Evolutionary conservation across 2,888 invertebrate species (phyloP), one percentile per base, ranked within the genome.

Genomic region (Artemia sp.): DNA sequence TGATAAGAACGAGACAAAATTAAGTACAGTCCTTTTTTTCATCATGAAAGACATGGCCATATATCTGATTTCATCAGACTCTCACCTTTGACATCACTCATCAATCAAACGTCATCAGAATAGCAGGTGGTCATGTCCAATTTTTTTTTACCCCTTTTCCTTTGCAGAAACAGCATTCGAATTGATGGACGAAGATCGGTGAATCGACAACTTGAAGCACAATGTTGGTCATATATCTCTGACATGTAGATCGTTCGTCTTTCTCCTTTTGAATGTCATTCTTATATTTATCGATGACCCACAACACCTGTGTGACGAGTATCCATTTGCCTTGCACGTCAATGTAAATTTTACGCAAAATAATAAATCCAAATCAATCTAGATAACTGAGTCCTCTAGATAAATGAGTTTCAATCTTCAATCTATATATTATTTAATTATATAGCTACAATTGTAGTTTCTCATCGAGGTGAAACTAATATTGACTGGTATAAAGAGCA

Each of bases 81-180:
- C 24, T 58, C 64, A 58, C 64, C 64, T 58, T 58, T 58, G 24
- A 24, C 64, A 58, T 58, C 64, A 58, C 11, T 58, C 64, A 58
- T 58, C 64, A 58, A 58, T 58, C 64, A 58, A 58, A 58, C 14
- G 24, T 24, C 64, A 19, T 10, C n/a, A 58, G n/a, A 58, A n/a
- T 24, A 58, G 64, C 64, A 58, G 64, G 64, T 58, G 64, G 64
- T n/a, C 64, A 58, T 58, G 64, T 58, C 64, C 64, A 58, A 19
- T 38, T 38, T 38, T 58, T 58, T n/a, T 58, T 58, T 58, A 58
- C 64, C 64, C 64, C 64, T 58, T 58, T 11, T n/a, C 38, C n/a
- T 58, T n/a, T 58, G 64, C 64, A 58, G 24, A 58, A 58, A 24
- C n/a, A 24, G 1, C 8, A n/a, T 58, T 58, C 10, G 64, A 10